phyloP scores from a whole-genome alignment of 2,113 vertebrate genomes.

The Apeltes quadracus region DNA sequence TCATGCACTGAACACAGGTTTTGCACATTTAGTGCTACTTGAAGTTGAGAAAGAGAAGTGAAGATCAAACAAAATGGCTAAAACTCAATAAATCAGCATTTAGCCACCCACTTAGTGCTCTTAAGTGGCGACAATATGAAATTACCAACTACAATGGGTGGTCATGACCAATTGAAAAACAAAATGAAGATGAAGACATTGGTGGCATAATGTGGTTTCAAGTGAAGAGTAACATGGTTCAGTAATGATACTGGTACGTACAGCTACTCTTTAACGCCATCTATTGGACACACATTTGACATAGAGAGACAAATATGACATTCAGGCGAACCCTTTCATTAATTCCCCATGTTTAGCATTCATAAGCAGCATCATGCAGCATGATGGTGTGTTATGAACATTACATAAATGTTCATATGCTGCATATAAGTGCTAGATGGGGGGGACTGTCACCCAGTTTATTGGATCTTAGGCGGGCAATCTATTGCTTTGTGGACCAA shows the following conservation, averaged over 20 bases:
- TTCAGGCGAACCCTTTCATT: neutral
- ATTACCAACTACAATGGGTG: neutral
- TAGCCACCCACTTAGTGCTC: neutral
- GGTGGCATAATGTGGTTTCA: neutral
- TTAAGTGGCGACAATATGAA: too few relatives aligned
- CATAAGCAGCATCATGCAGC: neutral
- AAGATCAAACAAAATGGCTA: neutral
- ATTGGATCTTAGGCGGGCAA: neutral
- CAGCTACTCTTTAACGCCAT: conserved; percentile 59
- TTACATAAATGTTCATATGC: neutral
- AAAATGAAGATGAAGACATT: neutral
- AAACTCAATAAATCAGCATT: neutral
- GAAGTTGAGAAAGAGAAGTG: neutral
- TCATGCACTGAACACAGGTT: neutral
- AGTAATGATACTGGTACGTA: neutral
- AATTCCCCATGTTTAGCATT: neutral
- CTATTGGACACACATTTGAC: conserved; percentile 49
- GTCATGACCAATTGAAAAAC: neutral
- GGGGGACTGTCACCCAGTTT: neutral
- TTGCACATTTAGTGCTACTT: neutral
- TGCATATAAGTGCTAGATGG: neutral
- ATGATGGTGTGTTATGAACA: neutral
- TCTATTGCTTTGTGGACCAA: neutral
- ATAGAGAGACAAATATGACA: neutral
- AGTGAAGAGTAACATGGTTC: neutral